Conservation (phyloP, 2,797 vertebrate species). For the Sandelia bainsii region DNA sequence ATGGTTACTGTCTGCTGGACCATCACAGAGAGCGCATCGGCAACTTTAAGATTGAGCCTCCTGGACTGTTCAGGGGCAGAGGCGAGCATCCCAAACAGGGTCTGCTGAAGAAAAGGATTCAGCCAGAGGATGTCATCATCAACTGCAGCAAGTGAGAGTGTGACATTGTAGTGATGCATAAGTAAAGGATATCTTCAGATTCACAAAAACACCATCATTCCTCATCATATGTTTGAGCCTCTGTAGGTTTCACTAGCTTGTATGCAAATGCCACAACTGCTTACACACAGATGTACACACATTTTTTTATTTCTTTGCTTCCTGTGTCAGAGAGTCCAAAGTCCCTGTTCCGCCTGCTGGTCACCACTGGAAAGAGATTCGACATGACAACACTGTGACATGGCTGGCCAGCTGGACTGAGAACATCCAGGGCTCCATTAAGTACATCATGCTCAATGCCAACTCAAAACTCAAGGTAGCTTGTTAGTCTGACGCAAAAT, state of each 20-base stretch:
- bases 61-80: conserved; percentile 79
- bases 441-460: conserved; percentile 89
- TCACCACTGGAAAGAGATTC: conserved; percentile 83
- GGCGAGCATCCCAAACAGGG: conserved; percentile 85
- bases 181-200: not conserved
- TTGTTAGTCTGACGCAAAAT: not conserved
- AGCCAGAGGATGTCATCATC: conserved; percentile 83
- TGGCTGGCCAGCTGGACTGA: conserved; percentile 85
- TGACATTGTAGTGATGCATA: not conserved
- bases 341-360: conserved; percentile 80
- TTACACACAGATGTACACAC: not conserved
- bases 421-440: conserved; percentile 80
- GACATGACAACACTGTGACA: conserved; percentile 75
- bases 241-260: not conserved
- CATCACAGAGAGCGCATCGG: conserved; percentile 80
- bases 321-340: conserved; percentile 67
- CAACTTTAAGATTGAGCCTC: conserved; percentile 84
- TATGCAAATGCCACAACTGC: not conserved
- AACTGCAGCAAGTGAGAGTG: conserved; percentile 76
- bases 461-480: conserved; percentile 89
- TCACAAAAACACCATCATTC: conserved; percentile 6
- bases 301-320: not conserved
- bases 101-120: conserved; percentile 83
- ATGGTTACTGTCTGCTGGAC: conserved; percentile 83
- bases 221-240: not conserved